Evolutionary conservation across 1,140 invertebrate genomes (phyloP).

Genomic region (Pseudoatta argentina): DNA sequence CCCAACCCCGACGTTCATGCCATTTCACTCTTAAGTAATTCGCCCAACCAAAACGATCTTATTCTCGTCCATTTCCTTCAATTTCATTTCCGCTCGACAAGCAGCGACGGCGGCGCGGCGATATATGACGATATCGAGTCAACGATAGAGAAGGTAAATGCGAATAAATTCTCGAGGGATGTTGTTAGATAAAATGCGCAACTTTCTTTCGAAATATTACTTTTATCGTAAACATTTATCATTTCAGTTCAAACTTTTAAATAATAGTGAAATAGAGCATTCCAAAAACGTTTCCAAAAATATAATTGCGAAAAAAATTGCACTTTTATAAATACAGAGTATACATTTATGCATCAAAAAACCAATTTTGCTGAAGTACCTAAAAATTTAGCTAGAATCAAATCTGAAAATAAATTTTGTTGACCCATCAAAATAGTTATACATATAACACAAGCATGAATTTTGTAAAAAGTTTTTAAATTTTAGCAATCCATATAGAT

Average conservation of each 20-base stretch:
- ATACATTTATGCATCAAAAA: too few relatives aligned
- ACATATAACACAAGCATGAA: too few relatives aligned
- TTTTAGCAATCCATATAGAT: too few relatives aligned
- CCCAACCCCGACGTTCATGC: constrained; percentile 2
- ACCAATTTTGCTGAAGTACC: too few relatives aligned
- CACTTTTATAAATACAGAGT: too few relatives aligned
- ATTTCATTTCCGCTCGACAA: constrained; percentile 54
- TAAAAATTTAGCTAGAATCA: too few relatives aligned
- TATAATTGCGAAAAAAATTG: background rate
- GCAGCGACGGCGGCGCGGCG: background rate
- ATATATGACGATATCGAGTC: constrained; percentile 36
- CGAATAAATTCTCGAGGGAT: background rate
- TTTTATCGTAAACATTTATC: background rate
- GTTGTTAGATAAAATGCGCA: background rate
- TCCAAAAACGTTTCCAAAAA: background rate
- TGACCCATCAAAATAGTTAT: too few relatives aligned
- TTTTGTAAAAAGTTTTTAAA: too few relatives aligned
- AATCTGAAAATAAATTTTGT: too few relatives aligned
- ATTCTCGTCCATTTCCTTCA: constrained; percentile 60
- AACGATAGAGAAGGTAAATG: constrained; percentile 25
- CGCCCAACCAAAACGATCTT: constrained; percentile 57
- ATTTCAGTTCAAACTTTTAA: background rate
- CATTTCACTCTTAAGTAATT: constrained; percentile 62
- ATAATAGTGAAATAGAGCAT: background rate
- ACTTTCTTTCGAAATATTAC: background rate